These are phyloP conservation scores for Phytoseiulus persimilis DNA, from an alignment of 2,888 invertebrate genomes.

Conservation along the genomic window DNA sequence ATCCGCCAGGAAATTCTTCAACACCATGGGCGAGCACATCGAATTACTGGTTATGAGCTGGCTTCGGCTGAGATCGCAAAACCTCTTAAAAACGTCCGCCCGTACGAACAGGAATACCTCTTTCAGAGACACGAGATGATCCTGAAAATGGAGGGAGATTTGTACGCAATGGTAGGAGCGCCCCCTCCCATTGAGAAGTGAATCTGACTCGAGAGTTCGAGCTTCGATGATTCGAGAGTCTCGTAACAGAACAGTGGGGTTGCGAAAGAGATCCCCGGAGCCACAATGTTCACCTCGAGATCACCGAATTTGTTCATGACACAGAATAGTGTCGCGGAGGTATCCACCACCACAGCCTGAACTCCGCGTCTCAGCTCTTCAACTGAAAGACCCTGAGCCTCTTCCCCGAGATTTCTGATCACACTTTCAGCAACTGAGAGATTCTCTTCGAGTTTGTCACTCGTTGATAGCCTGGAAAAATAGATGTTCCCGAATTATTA, in stretches of 20 bases:
- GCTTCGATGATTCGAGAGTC: too few relatives aligned
- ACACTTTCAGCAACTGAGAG: not conserved
- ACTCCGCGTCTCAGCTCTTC: conserved; percentile 10
- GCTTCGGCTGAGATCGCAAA: conserved; percentile 28
- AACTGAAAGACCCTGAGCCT: not conserved
- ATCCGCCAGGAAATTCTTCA: conserved; percentile 26
- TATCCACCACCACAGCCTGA: conserved; percentile 5
- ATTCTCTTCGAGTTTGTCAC: not conserved
- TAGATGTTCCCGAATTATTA: too few relatives aligned
- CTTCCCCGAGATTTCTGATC: not conserved
- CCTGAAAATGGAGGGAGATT: too few relatives aligned
- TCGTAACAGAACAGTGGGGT: too few relatives aligned
- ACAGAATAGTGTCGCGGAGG: conserved; percentile 15
- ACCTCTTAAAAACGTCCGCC: conserved; percentile 17
- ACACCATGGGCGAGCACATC: conserved; percentile 15
- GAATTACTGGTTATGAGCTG: conserved; percentile 25
- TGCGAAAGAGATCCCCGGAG: too few relatives aligned
- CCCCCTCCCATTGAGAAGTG: too few relatives aligned
- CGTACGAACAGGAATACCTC: conserved; percentile 24
- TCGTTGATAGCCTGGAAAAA: not conserved
- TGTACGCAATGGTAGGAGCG: too few relatives aligned
- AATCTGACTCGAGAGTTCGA: too few relatives aligned
- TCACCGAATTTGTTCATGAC: conserved; percentile 26
- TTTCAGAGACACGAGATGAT: conserved; percentile 11
- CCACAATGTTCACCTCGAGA: not conserved